Base-by-base conservation (phyloP, 2,113 vertebrate species). In the Drymodes brunneopygia region DNA sequence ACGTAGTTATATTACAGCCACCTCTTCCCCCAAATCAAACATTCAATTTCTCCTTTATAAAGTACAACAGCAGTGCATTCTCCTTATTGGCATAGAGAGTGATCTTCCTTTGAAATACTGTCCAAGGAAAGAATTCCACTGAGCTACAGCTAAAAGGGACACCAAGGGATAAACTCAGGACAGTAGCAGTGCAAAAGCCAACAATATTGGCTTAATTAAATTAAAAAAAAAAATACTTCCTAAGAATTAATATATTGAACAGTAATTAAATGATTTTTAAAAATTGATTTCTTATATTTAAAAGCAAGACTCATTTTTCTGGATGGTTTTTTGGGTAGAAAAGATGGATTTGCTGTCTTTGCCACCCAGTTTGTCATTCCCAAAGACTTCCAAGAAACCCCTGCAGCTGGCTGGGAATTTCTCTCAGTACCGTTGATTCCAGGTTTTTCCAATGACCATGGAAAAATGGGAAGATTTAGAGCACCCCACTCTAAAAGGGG, bases 21-120 rank as follows among this genome's bases (percentile, higher is more conserved):
- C 83, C 85, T 96, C 88, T 97, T 97, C 75, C 93, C 95, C 95
- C n/a, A n/a, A 96, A 96, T 94, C 94, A 97, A 97, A 97, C 95
- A 96, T 86, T 96, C 81, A 81, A 86, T 94, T 96, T 83, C 85
- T 84, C 57, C 62, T 74, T 93, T 91, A 90, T 51, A 94, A 92
- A 92, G 96, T 92, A 96, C 90, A 91, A 94, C 77, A 93, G 84
- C 70, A 93, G 69, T 94, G 92, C 84, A 90, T 95, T 92, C 95
- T 70, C 54, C 44, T 89, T 92, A 94, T 86, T 81, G 95, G 89
- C 90, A 74, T 89, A 87, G 83, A 77, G 38, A 83, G 83, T 87
- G 24, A 96, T 91, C 58, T 84, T 90, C 58, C 84, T 93, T 44
- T 48, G 69, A 94, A 97, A 97, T 82, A 95, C 80, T 84, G 64